Conservation (phyloP, 1,140 invertebrate genomes). For the Drusus annulatus region DNA sequence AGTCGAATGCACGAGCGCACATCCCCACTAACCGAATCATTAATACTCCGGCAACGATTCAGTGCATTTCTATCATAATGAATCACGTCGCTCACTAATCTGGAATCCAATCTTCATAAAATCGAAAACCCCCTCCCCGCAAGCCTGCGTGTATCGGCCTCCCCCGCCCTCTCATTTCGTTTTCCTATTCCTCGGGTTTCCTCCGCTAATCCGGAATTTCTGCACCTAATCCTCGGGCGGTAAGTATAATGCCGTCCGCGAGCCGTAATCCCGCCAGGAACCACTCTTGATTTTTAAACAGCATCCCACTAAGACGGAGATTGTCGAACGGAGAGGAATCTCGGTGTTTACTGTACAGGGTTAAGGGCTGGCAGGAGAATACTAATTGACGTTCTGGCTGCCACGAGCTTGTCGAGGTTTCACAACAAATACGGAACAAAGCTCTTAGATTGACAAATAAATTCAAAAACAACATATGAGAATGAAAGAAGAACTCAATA, state of each 20-base stretch:
- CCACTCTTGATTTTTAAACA: conserved; percentile 58
- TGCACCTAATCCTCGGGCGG: conserved; percentile 57
- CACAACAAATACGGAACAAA: no score
- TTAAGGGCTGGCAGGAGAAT: conserved; percentile 11
- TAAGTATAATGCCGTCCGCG: conserved; percentile 56
- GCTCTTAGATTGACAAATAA: no score
- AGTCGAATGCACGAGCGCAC: not conserved
- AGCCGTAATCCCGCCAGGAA: conserved; percentile 53
- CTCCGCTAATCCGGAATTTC: conserved; percentile 57
- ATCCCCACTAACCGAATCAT: not conserved
- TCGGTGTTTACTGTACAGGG: conserved; percentile 14
- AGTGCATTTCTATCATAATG: conserved; percentile 37
- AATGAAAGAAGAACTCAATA: no score
- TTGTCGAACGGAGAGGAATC: conserved; percentile 39
- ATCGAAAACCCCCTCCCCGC: conserved; percentile 38
- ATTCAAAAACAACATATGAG: no score
- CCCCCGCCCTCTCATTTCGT: conserved; percentile 33
- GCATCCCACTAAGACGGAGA: conserved; percentile 36
- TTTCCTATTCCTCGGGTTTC: conserved; percentile 22
- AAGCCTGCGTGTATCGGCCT: conserved; percentile 29
- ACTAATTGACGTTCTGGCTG: conserved; percentile 8
- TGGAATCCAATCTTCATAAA: conserved; percentile 59
- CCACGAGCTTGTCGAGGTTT: no score
- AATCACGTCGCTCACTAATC: conserved; percentile 44
- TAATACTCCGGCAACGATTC: not conserved